Evolutionary conservation across 2,113 vertebrate genomes (phyloP), one percentile per base, ranked within the genome.

Genomic region (Axis porcinus): DNA sequence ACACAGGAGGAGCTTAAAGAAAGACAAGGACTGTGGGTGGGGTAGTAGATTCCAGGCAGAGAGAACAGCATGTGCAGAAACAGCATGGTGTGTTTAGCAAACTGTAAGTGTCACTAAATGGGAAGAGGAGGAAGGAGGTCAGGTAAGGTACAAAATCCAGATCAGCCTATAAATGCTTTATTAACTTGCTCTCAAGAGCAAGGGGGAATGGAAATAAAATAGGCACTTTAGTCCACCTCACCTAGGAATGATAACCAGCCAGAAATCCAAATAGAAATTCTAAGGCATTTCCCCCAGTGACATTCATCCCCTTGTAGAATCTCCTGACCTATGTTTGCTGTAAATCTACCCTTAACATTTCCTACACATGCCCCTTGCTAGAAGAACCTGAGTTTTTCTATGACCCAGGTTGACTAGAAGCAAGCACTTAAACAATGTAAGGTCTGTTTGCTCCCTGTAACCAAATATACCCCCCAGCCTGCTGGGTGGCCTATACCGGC

Each of bases 31-130:
- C 64, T 93, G 81, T 94, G 84, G 54, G 88, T 54, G 64, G 52
- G 55, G 50, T 30, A 7, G 78, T 30, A 52, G 47, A 55, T 94
- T 97, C 52, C 57, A 93, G 58, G 58, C 36, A 54, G 76, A 87
- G 47, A 97, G 78, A 96, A 87, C 92, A 90, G 76, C 74, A 50
- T 33, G 88, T 60, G 60, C 92, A n/a, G 67, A 95, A 96, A 25
- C 25, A 90, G 52, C 21, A 45, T n/a, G 78, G 45, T 74, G 43
- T 88, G 55, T 57, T 90, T 76, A 86, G 89, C 33, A 60, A 81
- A 74, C 64, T 95, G 23, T 52, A 85, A 78, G 36, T 36, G 82
- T 64, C 50, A 28, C 74, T 85, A 21, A 78, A 23, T 23, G 50
- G 64, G 89, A 78, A 78, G 17, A 50, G 57, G 43, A 33, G 23